These are phyloP conservation scores for Agrotis segetum DNA, from an alignment of 2,888 invertebrate genomes.

Conservation along the genomic window DNA sequence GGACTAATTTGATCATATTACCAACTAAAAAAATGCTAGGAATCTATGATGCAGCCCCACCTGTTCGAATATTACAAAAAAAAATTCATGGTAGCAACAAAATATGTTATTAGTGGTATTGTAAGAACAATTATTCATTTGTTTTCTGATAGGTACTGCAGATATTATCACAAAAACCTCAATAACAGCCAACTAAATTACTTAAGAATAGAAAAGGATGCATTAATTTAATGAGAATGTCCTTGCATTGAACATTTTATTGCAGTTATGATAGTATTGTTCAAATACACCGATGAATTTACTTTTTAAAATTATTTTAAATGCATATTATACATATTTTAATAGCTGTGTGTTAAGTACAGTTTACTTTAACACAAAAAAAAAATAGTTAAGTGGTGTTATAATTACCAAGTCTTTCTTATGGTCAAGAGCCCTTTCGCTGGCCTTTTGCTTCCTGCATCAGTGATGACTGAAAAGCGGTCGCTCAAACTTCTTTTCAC, in stretches of 20 bases:
- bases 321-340: not conserved
- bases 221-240: slow-evolving; percentile 11
- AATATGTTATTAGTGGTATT: not conserved
- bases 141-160: not conserved
- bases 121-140: not conserved
- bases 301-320: not conserved
- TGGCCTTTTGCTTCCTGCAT: slow-evolving; percentile 79
- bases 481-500: slow-evolving; percentile 89
- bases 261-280: not conserved
- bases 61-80: too few relatives aligned
- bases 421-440: slow-evolving; percentile 84
- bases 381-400: not conserved
- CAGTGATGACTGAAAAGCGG: slow-evolving; percentile 84
- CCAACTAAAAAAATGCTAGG: too few relatives aligned
- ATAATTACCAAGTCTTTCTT: slow-evolving; percentile 88
- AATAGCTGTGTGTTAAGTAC: not conserved
- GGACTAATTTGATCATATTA: too few relatives aligned
- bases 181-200: slow-evolving; percentile 5
- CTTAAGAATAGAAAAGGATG: not conserved
- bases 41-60: too few relatives aligned
- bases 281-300: not conserved
- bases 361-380: not conserved
- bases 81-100: too few relatives aligned
- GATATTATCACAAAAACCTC: not conserved
- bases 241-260: slow-evolving; percentile 13